A percentile compares a stretch with the other conserved stretches of the same genome.
Evolutionary conservation across 2,797 vertebrate species (phyloP).

Genomic region (Eupleurogrammus muticus): DNA sequence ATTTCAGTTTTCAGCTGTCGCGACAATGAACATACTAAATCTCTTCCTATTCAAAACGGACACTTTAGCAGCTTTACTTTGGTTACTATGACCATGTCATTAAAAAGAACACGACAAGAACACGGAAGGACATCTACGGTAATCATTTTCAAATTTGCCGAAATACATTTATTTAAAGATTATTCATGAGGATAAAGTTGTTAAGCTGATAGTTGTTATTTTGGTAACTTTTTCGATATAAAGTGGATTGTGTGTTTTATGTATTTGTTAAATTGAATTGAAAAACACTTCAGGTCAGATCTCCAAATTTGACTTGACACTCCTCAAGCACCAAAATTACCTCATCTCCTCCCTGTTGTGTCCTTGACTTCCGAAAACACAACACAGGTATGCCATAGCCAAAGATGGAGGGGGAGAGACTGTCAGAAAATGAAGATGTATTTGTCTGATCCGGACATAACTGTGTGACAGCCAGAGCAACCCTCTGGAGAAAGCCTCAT

Average conservation of each 20-base stretch:
- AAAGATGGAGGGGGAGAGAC: constrained; percentile 29
- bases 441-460: constrained; percentile 80
- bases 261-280: background rate
- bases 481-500: constrained; percentile 62
- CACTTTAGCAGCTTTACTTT: background rate
- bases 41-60: constrained; percentile 22
- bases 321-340: constrained; percentile 11
- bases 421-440: constrained; percentile 73
- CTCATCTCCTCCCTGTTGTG: constrained; percentile 22
- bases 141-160: background rate
- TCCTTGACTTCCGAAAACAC: constrained; percentile 26
- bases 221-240: background rate
- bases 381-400: constrained; percentile 46
- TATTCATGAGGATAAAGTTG: background rate
- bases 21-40: constrained; percentile 24
- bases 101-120: background rate
- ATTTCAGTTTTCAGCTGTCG: constrained; percentile 40
- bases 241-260: background rate
- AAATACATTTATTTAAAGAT: background rate
- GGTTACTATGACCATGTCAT: background rate
- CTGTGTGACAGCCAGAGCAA: constrained; percentile 72
- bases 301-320: constrained; percentile 11
- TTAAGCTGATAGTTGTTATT: background rate
- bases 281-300: background rate
- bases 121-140: background rate